Base-by-base conservation (phyloP, 1,140 invertebrate species). In the Acyrthosiphon pisum region DNA sequence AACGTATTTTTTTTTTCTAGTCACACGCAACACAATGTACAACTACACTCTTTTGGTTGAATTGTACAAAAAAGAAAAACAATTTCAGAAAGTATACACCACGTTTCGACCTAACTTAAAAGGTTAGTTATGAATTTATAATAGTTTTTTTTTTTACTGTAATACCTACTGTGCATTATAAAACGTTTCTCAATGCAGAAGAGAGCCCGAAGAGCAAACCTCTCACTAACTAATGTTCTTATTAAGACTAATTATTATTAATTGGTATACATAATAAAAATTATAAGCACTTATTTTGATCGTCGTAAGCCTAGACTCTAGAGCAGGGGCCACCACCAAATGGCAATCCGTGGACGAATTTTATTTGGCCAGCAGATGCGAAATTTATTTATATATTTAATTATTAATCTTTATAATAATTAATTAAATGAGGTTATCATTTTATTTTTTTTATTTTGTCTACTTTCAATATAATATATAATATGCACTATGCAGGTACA, bases 81-180 rank as follows among this genome's bases (percentile, higher is more conserved):
- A 53, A 86, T 86, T 86, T 93, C 91, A 93, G 56, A 93, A 93
- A 53, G 91, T 93, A 30, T 93, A 93, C 35, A 93, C 91, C 0
- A 93, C 91, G 14, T 93, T 93, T 86, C 48, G 91, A 30, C 91
- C 91, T 6, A 93, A 93, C n/a, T 86, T 93, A 56, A 93, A 93
- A 93, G 91, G 91, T 93, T 6, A 83, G 68, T 92, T 60, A n/a
- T 56, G 48, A 4, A 84, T 86, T 86, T 86, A 30, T 30, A 14
- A 60, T 30, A 56, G 23, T 26, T 26, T 56, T 41, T 41, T 41
- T 41, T 41, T 41, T 41, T 41, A 41, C 41, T 41, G 41, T 41
- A 41, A 41, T 41, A 41, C 41, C 41, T 26, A 56, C 9, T 30
- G 4, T 14, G 56, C 48, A 56, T 26, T 8, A 56, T 56, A 26